phyloP scores from a whole-genome alignment of 2,888 invertebrate species.

The Cephus nigrinus region DNA sequence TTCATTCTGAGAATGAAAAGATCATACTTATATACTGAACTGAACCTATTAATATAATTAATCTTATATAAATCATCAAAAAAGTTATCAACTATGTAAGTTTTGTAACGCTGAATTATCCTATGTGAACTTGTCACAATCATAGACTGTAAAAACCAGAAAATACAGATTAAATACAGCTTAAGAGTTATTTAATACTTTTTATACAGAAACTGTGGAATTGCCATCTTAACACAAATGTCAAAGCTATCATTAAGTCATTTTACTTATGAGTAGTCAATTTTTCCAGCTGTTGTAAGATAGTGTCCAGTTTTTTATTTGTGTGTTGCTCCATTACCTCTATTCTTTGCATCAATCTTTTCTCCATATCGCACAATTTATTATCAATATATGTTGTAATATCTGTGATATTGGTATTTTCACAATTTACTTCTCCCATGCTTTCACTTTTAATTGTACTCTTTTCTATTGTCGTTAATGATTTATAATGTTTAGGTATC shows the following conservation, averaged over 20 bases:
- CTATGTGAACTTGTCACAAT: background rate
- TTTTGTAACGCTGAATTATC: background rate
- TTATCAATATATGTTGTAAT: conserved; percentile 56
- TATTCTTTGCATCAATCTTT: conserved; percentile 51
- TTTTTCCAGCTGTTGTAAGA: conserved; percentile 34
- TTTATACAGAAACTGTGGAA: background rate
- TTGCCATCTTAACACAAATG: background rate
- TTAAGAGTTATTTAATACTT: background rate
- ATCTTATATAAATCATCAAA: background rate
- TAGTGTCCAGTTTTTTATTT: conserved; percentile 59
- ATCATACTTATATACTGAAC: background rate
- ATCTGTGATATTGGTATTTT: conserved; percentile 17
- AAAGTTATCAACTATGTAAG: background rate
- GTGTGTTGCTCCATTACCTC: conserved; percentile 54
- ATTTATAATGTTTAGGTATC: background rate
- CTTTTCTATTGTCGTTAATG: background rate
- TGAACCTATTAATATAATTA: background rate
- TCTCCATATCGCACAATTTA: conserved; percentile 56
- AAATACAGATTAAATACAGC: background rate
- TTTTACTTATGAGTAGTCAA: background rate
- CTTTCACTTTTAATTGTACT: background rate
- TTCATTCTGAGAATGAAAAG: background rate
- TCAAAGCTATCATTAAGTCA: background rate
- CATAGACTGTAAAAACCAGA: background rate
- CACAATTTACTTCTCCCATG: background rate